Percentiles rank a stretch among this genome's conserved stretches.
Evolutionary conservation across 2,113 vertebrate species (phyloP).

Genomic region (Telmatochromis sp.): DNA sequence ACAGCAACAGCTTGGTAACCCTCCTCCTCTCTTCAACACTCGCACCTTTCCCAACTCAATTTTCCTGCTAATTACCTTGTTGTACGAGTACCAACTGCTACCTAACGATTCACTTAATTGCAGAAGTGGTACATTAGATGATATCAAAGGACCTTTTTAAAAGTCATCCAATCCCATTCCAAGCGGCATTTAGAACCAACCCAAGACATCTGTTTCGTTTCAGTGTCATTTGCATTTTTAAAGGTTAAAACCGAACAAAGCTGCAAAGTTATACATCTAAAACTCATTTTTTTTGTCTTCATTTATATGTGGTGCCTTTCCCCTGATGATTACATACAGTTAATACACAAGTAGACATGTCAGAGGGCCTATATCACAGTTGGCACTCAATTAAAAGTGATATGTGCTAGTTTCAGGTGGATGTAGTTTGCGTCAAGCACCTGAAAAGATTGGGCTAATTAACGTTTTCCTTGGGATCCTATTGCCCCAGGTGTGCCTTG

Average conservation of each 20-base stretch:
- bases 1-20: conserved; percentile 56
- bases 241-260: conserved; percentile 56
- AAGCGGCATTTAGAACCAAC: conserved; percentile 52
- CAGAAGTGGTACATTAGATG: conserved; percentile 62
- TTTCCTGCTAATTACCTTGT: conserved; percentile 70
- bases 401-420: conserved; percentile 9
- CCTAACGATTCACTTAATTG: conserved; percentile 71
- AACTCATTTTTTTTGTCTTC: neutral
- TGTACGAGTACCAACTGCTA: conserved; percentile 63
- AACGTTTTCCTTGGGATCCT: conserved; percentile 57
- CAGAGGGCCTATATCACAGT: conserved; percentile 3
- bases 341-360: neutral
- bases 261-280: neutral
- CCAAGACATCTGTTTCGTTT: conserved; percentile 62
- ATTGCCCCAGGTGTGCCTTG: conserved; percentile 62
- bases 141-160: conserved; percentile 67
- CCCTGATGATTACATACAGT: neutral
- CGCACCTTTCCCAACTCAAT: conserved; percentile 49
- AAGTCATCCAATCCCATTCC: conserved; percentile 59
- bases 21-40: conserved; percentile 39
- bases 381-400: conserved; percentile 42
- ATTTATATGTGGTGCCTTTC: neutral
- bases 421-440: conserved; percentile 1
- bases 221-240: conserved; percentile 65
- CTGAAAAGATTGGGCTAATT: conserved; percentile 64